Percentiles rank a stretch among this genome's conserved stretches.
Conservation (phyloP, 1,140 invertebrate genomes). For the Muscidifurax raptorellus region DNA sequence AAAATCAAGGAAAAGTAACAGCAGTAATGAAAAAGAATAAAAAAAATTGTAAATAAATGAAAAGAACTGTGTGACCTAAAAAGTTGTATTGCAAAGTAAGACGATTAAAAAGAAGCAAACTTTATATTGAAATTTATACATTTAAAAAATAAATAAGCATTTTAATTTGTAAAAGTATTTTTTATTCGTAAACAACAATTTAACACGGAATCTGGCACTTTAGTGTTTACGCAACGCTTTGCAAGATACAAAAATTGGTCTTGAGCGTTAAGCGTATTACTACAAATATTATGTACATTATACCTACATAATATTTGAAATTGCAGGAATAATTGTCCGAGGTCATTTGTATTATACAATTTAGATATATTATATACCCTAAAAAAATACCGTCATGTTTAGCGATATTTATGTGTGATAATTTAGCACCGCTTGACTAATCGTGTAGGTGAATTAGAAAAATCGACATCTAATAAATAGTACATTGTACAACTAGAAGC, state of each 20-base stretch:
- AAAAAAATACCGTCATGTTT: neutral
- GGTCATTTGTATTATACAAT: constrained; percentile 25
- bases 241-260: constrained; percentile 40
- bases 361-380: constrained; percentile 4
- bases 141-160: constrained; percentile 20
- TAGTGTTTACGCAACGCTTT: constrained; percentile 1
- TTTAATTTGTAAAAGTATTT: constrained; percentile 2
- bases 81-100: neutral
- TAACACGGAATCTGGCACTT: constrained; percentile 23
- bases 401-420: neutral
- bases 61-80: neutral
- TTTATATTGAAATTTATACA: neutral
- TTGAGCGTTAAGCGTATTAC: neutral
- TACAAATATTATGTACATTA: neutral
- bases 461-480: neutral
- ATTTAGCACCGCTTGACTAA: neutral
- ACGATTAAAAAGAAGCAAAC: constrained; percentile 35
- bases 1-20: constrained; percentile 35
- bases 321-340: neutral
- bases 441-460: neutral
- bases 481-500: no score
- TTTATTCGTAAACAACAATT: constrained; percentile 40
- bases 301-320: neutral
- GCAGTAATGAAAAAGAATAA: constrained; percentile 8
- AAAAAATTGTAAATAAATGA: constrained; percentile 13